These are phyloP conservation scores for Motacilla tschutschensis DNA, from an alignment of 2,113 vertebrate species.

Conservation along the genomic window DNA sequence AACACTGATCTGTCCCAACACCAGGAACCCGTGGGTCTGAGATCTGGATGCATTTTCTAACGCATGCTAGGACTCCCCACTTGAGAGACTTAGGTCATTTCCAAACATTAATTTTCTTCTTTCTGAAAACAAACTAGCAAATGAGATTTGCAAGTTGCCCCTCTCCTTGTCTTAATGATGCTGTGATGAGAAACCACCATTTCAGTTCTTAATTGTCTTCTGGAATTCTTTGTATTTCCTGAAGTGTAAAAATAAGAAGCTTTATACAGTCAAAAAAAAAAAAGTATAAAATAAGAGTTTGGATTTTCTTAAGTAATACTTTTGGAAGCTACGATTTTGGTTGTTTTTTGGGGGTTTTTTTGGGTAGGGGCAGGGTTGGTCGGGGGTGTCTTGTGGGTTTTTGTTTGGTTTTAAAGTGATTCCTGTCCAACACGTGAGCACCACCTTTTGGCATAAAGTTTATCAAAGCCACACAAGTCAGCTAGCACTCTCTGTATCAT, in stretches of 20 bases:
- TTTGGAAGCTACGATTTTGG: slow-evolving; percentile 57
- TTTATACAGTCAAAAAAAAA: slow-evolving; percentile 70
- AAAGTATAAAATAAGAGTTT: slow-evolving; percentile 70
- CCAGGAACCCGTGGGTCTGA: not conserved
- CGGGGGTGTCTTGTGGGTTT: not conserved
- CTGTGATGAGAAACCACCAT: slow-evolving; percentile 36
- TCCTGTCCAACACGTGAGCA: slow-evolving; percentile 71
- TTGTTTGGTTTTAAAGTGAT: slow-evolving; percentile 47
- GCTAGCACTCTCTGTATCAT: slow-evolving; percentile 15
- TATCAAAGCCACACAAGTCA: slow-evolving; percentile 63
- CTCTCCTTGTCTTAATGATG: slow-evolving; percentile 20
- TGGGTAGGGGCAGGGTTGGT: not conserved
- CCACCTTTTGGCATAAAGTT: slow-evolving; percentile 80
- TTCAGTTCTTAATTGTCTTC: slow-evolving; percentile 68
- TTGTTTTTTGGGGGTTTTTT: not conserved
- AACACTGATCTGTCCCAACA: not conserved
- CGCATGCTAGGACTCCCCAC: not conserved
- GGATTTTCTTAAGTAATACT: slow-evolving; percentile 68
- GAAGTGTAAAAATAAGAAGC: slow-evolving; percentile 72
- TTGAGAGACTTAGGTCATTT: not conserved
- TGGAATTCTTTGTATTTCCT: slow-evolving; percentile 37
- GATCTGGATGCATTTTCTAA: not conserved
- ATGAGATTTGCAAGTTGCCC: slow-evolving; percentile 7
- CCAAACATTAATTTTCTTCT: slow-evolving; percentile 10
- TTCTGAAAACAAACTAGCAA: slow-evolving; percentile 12